Base-by-base conservation (phyloP, 2,797 vertebrate species). In the Acanthiza pusilla region DNA sequence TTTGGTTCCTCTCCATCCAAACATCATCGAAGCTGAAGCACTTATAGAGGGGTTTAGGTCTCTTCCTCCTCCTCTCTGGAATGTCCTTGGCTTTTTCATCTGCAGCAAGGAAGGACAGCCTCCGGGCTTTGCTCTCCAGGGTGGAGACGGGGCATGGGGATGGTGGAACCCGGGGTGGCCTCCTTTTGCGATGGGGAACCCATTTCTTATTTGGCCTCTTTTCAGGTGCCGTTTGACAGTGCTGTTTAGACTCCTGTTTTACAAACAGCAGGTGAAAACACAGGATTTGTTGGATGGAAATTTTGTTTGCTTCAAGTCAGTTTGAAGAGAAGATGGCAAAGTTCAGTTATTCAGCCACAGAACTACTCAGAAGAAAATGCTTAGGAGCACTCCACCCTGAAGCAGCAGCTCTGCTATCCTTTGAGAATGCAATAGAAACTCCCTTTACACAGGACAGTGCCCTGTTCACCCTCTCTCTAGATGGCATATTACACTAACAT, bases 1-100 rank as follows among this genome's bases (percentile, higher is more conserved):
- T 98, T 65, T 96, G 97, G 48, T 82, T 98, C 97, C 98, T 99
- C 89, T 99, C 98, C 94, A 99, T 98, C 99, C 98, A 99, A 70
- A 99, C 94, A 94, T 99, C 98, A 82, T 99, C 99, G 60, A 97
- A 97, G 96, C 98, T 98, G 96, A 96, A 96, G 70, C 81, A 96
- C 36, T 96, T 97, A 82, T 72, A 94, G 54, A 89, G 76, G 26
- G 76, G 55, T 88, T 87, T 88, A 76, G 75, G 86, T 93, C 79
- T 92, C 72, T 92, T 96, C 89, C 88, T 92, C 73, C 74, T 92
- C 57, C 87, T 93, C 54, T 91, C 85, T 58, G 87, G 54, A 36
- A 38, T 50, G 40, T 96, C 90, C 36, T 92, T 85, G 71, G 62
- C 61, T 73, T 85, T 94, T 94, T 91, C 93, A 62, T 97, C 92